Evolutionary conservation across 2,797 vertebrate genomes (phyloP), one percentile per base, ranked within the genome.

Genomic region (Glossophaga mutica): DNA sequence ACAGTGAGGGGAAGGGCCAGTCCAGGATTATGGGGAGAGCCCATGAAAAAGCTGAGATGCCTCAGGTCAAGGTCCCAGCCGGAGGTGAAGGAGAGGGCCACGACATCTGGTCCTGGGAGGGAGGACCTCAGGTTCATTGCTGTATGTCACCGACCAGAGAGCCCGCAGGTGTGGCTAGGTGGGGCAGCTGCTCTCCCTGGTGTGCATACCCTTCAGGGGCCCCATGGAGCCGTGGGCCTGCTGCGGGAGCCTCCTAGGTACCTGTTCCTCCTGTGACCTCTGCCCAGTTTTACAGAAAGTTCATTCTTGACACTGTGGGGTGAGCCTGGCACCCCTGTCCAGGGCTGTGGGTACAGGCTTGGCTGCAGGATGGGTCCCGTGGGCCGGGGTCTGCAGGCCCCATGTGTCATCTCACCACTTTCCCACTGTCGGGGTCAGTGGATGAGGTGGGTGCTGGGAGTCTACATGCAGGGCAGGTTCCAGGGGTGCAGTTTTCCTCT

Each of bases 381-480:
- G 26, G 46, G 46, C 32, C 11, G 14, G 42, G 22, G 26, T 57
- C 59, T 67, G 86, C 9, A 4, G 44, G n/a, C 44, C 34, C 15
- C 0, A 0, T 39, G 44, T 74, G 42, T 42, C 24, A 15, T 52
- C 50, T 93, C 9, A 74, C 37, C 2, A 10, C 10, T 84, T 78
- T 62, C 68, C 42, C 71, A 29, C 57, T 9, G 2, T n/a, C 37
- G 22, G 37, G 32, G 29, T 9, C 39, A 68, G 15, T 82, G 86
- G 16, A 2, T 29, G 19, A 29, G 44, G 42, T 2, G 0, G 26
- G 59, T 8, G 39, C 4, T 0, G 3, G 46, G 48, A 21, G 15
- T 18, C 29, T 67, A 9, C 12, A 21, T 10, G 9, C 7, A 1
- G 15, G n/a, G 9, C 5, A 10, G 34, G 52, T 39, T 55, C 50